These are phyloP conservation scores for Platycercus adscitus DNA, from an alignment of 2,113 vertebrate genomes.

Conservation along the genomic window DNA sequence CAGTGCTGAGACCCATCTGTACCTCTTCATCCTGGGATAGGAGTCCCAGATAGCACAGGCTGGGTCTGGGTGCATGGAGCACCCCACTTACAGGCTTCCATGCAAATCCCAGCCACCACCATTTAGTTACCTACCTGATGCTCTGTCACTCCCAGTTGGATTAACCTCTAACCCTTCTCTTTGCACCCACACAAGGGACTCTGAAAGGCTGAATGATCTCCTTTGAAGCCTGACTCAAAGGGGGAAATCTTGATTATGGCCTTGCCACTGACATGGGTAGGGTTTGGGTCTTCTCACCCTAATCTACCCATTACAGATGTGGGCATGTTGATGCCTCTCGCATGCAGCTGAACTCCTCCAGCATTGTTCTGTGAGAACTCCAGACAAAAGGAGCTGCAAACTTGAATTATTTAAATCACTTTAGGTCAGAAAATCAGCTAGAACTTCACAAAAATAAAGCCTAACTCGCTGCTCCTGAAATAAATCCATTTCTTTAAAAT, in stretches of 20 bases:
- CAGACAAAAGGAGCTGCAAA: not conserved
- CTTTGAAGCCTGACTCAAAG: not conserved
- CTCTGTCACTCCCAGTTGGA: rapidly evolving
- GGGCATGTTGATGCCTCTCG: not conserved
- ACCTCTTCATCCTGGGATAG: rapidly evolving
- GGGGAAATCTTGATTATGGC: not conserved
- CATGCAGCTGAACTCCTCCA: not conserved
- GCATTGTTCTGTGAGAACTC: not conserved
- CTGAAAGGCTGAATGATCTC: not conserved
- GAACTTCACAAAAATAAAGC: not conserved
- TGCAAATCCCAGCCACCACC: rapidly evolving
- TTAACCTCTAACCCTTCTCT: not conserved
- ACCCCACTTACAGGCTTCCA: rapidly evolving
- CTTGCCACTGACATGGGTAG: not conserved
- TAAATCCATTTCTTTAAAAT: constrained; percentile 38
- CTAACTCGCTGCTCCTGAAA: not conserved
- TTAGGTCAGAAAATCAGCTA: not conserved
- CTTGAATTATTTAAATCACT: not conserved
- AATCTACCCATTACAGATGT: not conserved
- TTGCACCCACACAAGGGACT: not conserved
- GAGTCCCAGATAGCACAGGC: not conserved
- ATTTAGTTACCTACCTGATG: not conserved
- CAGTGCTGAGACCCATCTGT: not conserved
- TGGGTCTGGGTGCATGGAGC: too few relatives aligned
- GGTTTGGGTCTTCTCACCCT: not conserved